Conservation (phyloP, 2,113 vertebrate genomes). For the Meriones unguiculatus region DNA sequence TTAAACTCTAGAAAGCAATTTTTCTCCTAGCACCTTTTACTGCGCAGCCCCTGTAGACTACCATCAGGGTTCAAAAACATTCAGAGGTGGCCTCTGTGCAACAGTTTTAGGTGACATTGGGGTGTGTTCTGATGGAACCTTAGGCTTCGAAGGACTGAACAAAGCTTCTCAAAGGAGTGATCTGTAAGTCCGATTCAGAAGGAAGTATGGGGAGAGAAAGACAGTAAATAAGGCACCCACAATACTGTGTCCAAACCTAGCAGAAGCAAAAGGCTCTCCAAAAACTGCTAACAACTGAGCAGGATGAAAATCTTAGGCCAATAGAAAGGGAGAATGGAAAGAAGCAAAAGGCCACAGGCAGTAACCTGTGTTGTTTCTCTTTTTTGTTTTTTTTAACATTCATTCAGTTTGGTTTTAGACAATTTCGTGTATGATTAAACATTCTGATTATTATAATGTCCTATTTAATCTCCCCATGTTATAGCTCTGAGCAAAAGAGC, state of each 20-base stretch:
- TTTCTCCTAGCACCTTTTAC: slow-evolving; percentile 17
- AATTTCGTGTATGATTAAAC: no score
- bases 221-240: not conserved
- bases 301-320: not conserved
- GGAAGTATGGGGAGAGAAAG: not conserved
- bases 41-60: not conserved
- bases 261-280: not conserved
- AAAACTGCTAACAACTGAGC: not conserved
- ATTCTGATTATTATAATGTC: not conserved
- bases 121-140: not conserved
- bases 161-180: not conserved
- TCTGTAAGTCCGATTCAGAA: not conserved
- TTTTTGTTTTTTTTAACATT: not conserved
- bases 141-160: not conserved
- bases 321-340: not conserved
- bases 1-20: slow-evolving; percentile 47
- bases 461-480: not conserved
- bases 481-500: not conserved
- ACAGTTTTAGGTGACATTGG: slow-evolving; percentile 1
- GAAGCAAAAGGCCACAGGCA: not conserved
- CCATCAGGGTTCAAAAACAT: slow-evolving; percentile 41
- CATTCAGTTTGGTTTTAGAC: not conserved
- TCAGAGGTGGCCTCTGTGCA: not conserved
- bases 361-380: no score
- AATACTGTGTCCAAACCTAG: not conserved